phyloP scores from a whole-genome alignment of 2,113 vertebrate species.

The Corythornis madagascariensis region DNA sequence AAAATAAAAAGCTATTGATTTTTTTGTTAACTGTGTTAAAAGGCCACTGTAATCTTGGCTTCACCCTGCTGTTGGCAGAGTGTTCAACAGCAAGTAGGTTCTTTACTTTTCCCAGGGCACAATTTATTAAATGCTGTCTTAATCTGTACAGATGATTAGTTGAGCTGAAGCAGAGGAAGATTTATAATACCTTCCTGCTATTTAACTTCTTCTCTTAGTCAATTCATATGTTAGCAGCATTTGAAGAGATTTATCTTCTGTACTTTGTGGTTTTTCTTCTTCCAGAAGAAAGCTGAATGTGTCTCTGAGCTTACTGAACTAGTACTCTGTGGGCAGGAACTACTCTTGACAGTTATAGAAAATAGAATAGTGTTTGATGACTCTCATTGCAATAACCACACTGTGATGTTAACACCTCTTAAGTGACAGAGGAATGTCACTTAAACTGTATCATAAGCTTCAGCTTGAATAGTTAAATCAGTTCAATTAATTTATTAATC shows the following conservation, averaged over 20 bases:
- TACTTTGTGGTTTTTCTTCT: conserved; percentile 12
- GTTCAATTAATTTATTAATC: neutral
- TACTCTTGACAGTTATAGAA: neutral
- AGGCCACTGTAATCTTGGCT: conserved; percentile 25
- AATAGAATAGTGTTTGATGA: neutral
- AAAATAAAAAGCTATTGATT: conserved; percentile 61
- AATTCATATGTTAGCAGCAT: neutral
- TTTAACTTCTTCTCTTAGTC: conserved; percentile 33
- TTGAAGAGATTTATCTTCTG: conserved; percentile 36
- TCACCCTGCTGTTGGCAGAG: neutral
- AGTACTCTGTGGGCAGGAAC: neutral
- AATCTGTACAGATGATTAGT: conserved; percentile 52
- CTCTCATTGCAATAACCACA: neutral
- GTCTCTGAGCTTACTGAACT: neutral
- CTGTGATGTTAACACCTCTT: neutral
- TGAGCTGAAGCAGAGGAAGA: neutral
- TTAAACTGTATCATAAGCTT: neutral
- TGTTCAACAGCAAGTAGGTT: neutral
- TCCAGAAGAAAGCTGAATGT: neutral
- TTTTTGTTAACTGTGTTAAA: conserved; percentile 50
- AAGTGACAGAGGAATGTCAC: neutral
- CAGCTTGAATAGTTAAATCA: neutral
- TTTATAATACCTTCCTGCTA: conserved; percentile 20
- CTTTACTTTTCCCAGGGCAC: neutral
- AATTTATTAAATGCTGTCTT: conserved; percentile 41